A percentile compares a stretch with the other conserved stretches of the same genome.
These are phyloP conservation scores for Ranitomeya variabilis DNA, from an alignment of 2,113 vertebrate genomes.

Conservation along the genomic window DNA sequence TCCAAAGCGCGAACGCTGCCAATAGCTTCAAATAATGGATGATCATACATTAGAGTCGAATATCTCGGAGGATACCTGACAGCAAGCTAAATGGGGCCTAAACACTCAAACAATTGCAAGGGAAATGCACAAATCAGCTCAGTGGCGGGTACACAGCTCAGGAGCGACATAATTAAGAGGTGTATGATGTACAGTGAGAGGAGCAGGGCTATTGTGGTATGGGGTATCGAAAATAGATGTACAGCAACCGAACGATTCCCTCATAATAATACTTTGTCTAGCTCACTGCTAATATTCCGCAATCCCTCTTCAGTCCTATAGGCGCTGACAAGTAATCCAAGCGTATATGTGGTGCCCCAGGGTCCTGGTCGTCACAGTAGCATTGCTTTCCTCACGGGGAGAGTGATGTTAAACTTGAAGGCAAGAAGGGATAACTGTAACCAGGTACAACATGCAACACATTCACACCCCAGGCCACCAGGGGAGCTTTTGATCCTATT, in stretches of 20 bases:
- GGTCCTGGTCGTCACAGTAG: too few species aligned
- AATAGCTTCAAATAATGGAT: slow-evolving; percentile 47
- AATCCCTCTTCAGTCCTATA: neutral
- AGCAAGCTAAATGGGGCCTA: slow-evolving; percentile 51
- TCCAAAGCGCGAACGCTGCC: slow-evolving; percentile 35
- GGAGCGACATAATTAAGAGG: slow-evolving; percentile 7
- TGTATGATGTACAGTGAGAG: neutral
- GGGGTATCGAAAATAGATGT: neutral
- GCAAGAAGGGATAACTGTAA: too few species aligned
- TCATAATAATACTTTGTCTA: neutral
- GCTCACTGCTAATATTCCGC: neutral
- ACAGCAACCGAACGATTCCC: neutral
- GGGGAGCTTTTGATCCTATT: too few species aligned
- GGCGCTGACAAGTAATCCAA: neutral
- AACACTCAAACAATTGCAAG: slow-evolving; percentile 41
- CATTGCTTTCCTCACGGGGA: too few species aligned
- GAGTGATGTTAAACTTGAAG: too few species aligned
- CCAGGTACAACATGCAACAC: too few species aligned
- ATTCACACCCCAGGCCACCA: too few species aligned
- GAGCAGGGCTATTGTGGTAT: neutral
- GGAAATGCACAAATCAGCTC: slow-evolving; percentile 30
- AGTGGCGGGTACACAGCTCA: neutral
- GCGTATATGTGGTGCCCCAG: neutral
- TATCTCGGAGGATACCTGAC: slow-evolving; percentile 43
- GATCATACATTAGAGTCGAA: slow-evolving; percentile 51